Percentiles rank a stretch among this genome's conserved stretches.
These are phyloP conservation scores for Dolichopus griseipennis DNA, from an alignment of 2,888 invertebrate species.

Conservation along the genomic window DNA sequence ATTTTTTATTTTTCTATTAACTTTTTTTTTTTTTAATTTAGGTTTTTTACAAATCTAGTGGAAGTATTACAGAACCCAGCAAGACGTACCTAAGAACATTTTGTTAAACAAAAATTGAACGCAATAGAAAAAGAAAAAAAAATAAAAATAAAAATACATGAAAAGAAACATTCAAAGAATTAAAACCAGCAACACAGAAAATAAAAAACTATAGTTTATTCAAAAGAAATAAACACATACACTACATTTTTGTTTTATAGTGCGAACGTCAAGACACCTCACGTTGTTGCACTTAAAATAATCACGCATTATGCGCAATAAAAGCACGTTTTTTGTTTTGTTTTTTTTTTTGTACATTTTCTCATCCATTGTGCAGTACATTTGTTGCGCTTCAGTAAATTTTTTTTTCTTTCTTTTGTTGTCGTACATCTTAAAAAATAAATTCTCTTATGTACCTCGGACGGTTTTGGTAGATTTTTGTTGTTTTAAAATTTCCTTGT, in stretches of 20 bases:
- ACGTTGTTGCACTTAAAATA: slow-evolving; percentile 18
- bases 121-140: slow-evolving; percentile 12
- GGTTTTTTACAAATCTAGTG: too few relatives aligned
- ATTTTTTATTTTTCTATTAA: too few relatives aligned
- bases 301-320: slow-evolving; percentile 15
- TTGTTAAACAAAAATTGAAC: background rate
- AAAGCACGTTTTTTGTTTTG: background rate
- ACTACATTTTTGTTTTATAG: slow-evolving; percentile 2
- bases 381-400: background rate
- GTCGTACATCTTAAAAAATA: too few relatives aligned
- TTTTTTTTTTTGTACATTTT: background rate
- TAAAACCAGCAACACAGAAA: background rate
- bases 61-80: too few relatives aligned
- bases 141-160: slow-evolving; percentile 11
- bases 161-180: background rate
- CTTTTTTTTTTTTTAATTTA: too few relatives aligned
- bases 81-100: background rate
- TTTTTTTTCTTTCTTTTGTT: background rate
- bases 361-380: background rate
- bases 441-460: background rate
- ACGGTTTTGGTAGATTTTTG: background rate
- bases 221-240: too few relatives aligned
- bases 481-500: background rate
- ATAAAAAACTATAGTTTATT: too few relatives aligned
- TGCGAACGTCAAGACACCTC: slow-evolving; percentile 12